Evolutionary conservation across 2,888 invertebrate genomes (phyloP).

Genomic region (Timema cristinae): DNA sequence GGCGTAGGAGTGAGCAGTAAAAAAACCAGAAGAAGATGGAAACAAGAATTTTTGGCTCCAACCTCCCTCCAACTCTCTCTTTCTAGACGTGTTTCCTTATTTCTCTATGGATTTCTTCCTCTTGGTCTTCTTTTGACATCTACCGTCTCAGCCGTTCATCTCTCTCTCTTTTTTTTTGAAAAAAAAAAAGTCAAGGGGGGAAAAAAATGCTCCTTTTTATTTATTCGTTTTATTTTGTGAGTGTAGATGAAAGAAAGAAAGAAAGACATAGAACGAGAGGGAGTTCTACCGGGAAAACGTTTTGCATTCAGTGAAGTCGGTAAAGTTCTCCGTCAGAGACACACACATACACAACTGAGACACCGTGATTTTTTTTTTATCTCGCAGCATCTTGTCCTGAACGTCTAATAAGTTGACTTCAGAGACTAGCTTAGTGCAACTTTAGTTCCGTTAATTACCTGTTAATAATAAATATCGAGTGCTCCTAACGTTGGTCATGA

Average conservation of each 20-base stretch:
- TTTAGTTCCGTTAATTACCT: no score
- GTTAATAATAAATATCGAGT: no score
- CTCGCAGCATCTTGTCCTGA: no score
- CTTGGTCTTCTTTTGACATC: slow-evolving; percentile 1
- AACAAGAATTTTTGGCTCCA: slow-evolving; percentile 14
- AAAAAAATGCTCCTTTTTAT: slow-evolving; percentile 1
- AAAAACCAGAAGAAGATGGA: background rate
- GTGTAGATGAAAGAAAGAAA: slow-evolving; percentile 10
- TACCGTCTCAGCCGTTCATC: background rate
- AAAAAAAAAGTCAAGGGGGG: background rate
- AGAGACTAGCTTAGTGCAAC: no score
- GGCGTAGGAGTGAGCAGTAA: background rate
- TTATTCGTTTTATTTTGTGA: slow-evolving; percentile 14
- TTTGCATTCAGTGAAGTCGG: slow-evolving; percentile 2
- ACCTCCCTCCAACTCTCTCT: slow-evolving; percentile 13
- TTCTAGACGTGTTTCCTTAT: slow-evolving; percentile 11
- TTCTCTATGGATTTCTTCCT: background rate
- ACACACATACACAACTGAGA: no score
- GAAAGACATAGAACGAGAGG: background rate
- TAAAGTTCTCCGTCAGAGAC: no score
- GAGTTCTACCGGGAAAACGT: background rate
- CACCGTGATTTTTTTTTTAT: no score
- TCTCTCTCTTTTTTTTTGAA: background rate
- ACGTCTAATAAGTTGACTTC: no score
- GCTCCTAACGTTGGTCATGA: no score